Evolutionary conservation across 2,888 invertebrate genomes (phyloP), one percentile per base, ranked within the genome.

Genomic region (Kryphioiulus occultus): DNA sequence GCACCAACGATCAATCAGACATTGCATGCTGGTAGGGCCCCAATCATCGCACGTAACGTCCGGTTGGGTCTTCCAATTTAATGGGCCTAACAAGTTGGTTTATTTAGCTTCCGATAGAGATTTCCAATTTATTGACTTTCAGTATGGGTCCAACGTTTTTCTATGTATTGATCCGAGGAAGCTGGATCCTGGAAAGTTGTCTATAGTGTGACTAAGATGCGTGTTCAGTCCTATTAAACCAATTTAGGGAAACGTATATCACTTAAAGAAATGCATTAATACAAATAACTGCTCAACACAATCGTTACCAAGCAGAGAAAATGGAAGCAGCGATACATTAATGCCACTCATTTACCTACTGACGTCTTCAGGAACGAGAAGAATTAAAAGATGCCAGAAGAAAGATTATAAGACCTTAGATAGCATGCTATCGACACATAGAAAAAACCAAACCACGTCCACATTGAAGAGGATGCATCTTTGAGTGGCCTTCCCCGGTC

Each of bases 111-210:
- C 30, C 78, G 78, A 22, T 30, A 9, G 22, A 30, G 78, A 78
- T 78, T 26, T 78, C 30, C 78, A 78, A 68, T 68, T 26, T 68
- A 68, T 68, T 68, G 68, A 68, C 68, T 68, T 68, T 68, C 68
- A 1, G 78, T 15, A 12, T 15, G 15, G 12, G 30, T 78, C 30
- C 15, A 30, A 2, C 15, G 78, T 15, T 78, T 78, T 0, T 1
- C 15, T 78, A 78, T 78, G 26, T 78, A 78, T 78, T 30, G 78
- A 78, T 78, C 78, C 78, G 30, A 78, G 17, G 15, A 26, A 17
- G 17, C 1, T 30, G 78, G 68, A 22, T 68, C 26, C 26, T 68
- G 68, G 22, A 30, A 78, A 78, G 78, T 78, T 22, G 15, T 78
- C 78, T 12, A 30, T 78, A 10, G 78, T 30, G 26, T 30, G 30